phyloP scores from a whole-genome alignment of 2,888 invertebrate genomes.

The Lasius platythorax region DNA sequence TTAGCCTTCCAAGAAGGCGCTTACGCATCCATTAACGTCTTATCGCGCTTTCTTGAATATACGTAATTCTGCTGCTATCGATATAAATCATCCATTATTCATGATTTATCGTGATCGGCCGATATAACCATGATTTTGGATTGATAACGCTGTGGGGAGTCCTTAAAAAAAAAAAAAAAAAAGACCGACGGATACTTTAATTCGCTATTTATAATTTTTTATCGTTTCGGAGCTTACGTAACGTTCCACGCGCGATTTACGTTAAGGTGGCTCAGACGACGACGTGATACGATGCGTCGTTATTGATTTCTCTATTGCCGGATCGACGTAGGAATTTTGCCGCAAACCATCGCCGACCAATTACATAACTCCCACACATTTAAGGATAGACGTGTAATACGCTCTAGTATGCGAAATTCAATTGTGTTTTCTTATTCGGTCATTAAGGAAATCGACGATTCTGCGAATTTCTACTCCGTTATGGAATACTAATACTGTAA shows the following conservation, averaged over 20 bases:
- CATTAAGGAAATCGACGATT: background rate
- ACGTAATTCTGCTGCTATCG: background rate
- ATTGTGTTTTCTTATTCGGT: background rate
- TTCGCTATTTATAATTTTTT: background rate
- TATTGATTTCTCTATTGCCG: conserved; percentile 74
- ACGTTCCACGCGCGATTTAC: conserved; percentile 56
- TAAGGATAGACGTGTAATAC: conserved; percentile 4
- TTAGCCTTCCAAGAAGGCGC: background rate
- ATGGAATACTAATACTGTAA: background rate
- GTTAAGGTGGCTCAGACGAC: conserved; percentile 17
- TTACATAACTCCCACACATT: conserved; percentile 63
- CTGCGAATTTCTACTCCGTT: background rate
- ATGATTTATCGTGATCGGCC: background rate
- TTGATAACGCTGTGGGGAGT: background rate
- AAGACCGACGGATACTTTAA: background rate
- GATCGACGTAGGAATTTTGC: conserved; percentile 71
- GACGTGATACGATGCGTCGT: conserved; percentile 58
- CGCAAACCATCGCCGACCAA: conserved; percentile 55
- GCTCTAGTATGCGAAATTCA: background rate
- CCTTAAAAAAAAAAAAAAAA: background rate
- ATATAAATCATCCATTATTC: background rate
- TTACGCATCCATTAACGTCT: background rate
- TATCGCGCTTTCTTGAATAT: background rate
- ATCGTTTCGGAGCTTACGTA: conserved; percentile 14
- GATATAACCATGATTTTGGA: background rate